phyloP scores from a whole-genome alignment of 35 echinoderm and acorn worm species.

The Lytechinus variegatus region DNA sequence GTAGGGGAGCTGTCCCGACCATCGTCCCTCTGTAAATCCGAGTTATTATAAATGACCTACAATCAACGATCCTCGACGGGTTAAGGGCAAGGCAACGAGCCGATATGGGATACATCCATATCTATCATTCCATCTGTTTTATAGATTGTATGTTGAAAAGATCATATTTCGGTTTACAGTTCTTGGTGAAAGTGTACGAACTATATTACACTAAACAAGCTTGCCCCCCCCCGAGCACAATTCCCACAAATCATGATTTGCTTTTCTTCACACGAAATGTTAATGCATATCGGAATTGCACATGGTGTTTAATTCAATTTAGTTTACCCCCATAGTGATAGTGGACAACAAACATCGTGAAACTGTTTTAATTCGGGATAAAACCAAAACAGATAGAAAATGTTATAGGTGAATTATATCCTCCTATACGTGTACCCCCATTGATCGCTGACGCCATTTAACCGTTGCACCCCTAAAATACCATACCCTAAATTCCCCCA shows the following conservation, averaged over 20 bases:
- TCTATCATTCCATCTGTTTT: too few species aligned
- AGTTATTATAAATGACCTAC: background rate
- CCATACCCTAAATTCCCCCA: background rate
- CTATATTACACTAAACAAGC: too few species aligned
- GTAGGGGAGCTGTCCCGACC: background rate
- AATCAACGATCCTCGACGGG: background rate
- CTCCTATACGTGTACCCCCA: background rate
- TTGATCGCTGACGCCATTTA: background rate
- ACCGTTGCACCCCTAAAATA: background rate
- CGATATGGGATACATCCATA: too few species aligned
- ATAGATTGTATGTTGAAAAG: too few species aligned
- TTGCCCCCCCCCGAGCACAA: too few species aligned
- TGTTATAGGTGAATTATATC: background rate
- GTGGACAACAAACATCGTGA: background rate
- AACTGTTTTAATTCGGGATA: background rate
- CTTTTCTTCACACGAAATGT: background rate
- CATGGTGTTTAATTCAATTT: background rate
- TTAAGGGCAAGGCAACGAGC: background rate
- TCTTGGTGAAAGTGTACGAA: too few species aligned
- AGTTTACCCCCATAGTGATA: background rate
- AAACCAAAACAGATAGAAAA: background rate
- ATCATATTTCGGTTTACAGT: too few species aligned
- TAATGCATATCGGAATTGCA: background rate
- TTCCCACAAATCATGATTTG: background rate
- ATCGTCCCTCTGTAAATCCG: background rate